A percentile compares a stretch with the other conserved stretches of the same genome.
These are phyloP conservation scores for Mesoclemmys tuberculata DNA, from an alignment of 2,113 vertebrate species.

Conservation along the genomic window DNA sequence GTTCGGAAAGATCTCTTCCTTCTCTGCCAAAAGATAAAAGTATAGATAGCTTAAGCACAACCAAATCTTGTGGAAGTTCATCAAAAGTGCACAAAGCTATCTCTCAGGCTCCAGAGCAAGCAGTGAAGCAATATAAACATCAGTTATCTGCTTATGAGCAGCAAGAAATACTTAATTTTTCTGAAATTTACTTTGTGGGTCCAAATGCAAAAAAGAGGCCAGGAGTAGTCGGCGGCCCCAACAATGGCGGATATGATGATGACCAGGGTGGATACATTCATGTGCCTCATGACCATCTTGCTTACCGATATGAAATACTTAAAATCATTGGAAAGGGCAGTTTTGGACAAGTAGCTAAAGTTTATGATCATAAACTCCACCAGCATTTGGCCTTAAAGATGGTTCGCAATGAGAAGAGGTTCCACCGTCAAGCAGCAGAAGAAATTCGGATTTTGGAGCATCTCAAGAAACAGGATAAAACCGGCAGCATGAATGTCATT, in stretches of 20 bases:
- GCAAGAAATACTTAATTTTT: conserved; percentile 89
- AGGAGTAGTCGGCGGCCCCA: conserved; percentile 89
- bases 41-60: conserved; percentile 80
- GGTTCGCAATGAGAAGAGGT: conserved; percentile 97
- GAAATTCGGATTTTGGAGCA: conserved; percentile 98
- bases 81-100: conserved; percentile 76
- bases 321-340: conserved; percentile 99
- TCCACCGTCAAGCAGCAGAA: conserved; percentile 95
- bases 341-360: conserved; percentile 97
- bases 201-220: conserved; percentile 94
- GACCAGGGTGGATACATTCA: conserved; percentile 95
- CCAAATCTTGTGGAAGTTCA: conserved; percentile 75
- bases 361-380: conserved; percentile 95
- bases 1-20: conserved; percentile 81
- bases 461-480: conserved; percentile 95
- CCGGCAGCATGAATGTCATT: conserved; percentile 94
- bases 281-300: conserved; percentile 94
- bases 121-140: conserved; percentile 90
- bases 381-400: conserved; percentile 97
- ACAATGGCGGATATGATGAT: conserved; percentile 94
- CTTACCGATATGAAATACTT: conserved; percentile 96
- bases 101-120: conserved; percentile 89
- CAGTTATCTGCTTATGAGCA: conserved; percentile 91
- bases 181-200: conserved; percentile 95
- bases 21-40: conserved; percentile 85